Base-by-base conservation (phyloP, 2,797 vertebrate genomes). In the Masticophis lateralis region DNA sequence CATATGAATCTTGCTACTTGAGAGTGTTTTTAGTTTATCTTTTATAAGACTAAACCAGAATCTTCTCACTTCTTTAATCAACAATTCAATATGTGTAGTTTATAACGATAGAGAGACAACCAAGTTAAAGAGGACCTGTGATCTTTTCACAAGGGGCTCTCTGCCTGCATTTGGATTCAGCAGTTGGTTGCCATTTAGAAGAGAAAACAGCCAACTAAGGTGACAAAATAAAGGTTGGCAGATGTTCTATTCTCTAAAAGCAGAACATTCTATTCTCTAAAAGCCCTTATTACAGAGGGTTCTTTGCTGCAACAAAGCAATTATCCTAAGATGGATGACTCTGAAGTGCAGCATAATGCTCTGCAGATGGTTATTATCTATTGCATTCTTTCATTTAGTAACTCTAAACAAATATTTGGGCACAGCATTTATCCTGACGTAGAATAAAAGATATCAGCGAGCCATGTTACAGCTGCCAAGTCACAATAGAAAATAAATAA, bases 371-470 rank as follows among this genome's bases (percentile, higher is more conserved):
- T 60, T 0, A 0, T 51, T 61, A 59, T 88, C 60, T 74, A 18
- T 90, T 37, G 90, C n/a, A 69, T 27, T 79, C n/a, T n/a, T 91
- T 96, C 92, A 22, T 91, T 94, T 43, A 95, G 89, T 92, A 94
- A 79, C n/a, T 56, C 93, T 90, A 92, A 88, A 87, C 89, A 27
- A 86, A 88, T 86, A 66, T 59, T 57, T 56, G 16, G 86, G 14
- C 66, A 63, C 56, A 88, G 53, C 9, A 91, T 91, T 93, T 60
- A 79, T 32, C 61, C 92, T 87, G 27, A 92, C 88, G 87, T 51
- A 94, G 47, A 92, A 94, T 32, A 88, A 13, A 66, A 61, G 55
- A 60, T 10, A 28, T 12, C 63, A 94, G 93, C 27, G 2, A 0
- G 3, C 4, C 5, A 59, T 90, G 61, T 51, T 47, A 94, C 43